Evolutionary conservation across 1,140 invertebrate genomes (phyloP).

Genomic region (Drosophila erecta): DNA sequence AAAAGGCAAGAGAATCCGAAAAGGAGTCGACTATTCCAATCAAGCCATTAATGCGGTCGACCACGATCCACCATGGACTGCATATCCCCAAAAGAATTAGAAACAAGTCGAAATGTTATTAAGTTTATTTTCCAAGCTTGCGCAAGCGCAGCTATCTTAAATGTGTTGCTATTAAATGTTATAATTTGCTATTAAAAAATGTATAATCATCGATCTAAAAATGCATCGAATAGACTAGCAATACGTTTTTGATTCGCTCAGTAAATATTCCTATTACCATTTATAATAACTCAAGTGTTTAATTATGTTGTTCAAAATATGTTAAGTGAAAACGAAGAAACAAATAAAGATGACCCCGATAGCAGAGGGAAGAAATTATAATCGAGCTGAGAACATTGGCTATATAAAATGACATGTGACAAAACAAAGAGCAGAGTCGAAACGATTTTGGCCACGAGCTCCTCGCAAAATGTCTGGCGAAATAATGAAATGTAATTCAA

Average conservation of each 20-base stretch:
- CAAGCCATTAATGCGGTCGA: no score
- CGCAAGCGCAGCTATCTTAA: background rate
- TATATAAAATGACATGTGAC: slow-evolving; percentile 34
- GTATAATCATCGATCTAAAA: no score
- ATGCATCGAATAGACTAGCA: no score
- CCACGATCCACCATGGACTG: no score
- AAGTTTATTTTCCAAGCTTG: background rate
- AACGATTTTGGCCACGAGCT: slow-evolving; percentile 13
- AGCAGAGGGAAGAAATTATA: no score
- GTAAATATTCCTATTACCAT: background rate
- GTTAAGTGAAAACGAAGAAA: slow-evolving; percentile 1
- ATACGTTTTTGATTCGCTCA: no score
- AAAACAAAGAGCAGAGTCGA: slow-evolving; percentile 8
- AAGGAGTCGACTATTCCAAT: background rate
- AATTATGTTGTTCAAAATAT: slow-evolving; percentile 8
- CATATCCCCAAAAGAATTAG: background rate
- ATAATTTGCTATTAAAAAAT: no score
- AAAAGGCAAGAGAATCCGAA: background rate
- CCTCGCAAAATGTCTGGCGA: slow-evolving; percentile 10
- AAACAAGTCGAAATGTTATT: background rate
- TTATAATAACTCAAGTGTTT: slow-evolving; percentile 6
- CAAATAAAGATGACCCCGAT: slow-evolving; percentile 10
- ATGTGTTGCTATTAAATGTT: background rate
- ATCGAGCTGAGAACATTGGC: slow-evolving; percentile 20
- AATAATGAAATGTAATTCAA: slow-evolving; percentile 54